These are phyloP conservation scores for Lepidocyrtinus sp. DNA, from an alignment of 2,888 invertebrate species.

Conservation along the genomic window DNA sequence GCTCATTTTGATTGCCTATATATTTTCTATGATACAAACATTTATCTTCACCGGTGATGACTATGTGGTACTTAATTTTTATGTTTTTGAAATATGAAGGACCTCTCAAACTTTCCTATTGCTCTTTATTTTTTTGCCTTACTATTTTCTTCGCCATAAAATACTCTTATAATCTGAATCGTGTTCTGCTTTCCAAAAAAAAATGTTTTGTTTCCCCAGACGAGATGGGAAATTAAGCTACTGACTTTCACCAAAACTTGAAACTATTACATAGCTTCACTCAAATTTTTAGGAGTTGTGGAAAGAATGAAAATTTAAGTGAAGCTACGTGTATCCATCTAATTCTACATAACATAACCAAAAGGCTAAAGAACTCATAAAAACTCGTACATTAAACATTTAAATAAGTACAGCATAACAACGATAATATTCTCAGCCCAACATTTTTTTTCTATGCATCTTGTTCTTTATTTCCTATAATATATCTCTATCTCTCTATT, in stretches of 20 bases:
- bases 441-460: slow-evolving; percentile 15
- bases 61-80: slow-evolving; percentile 61
- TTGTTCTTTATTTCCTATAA: slow-evolving; percentile 25
- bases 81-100: slow-evolving; percentile 71
- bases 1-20: slow-evolving; percentile 46
- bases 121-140: slow-evolving; percentile 70
- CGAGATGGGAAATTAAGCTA: too few species aligned
- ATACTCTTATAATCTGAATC: slow-evolving; percentile 33
- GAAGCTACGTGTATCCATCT: too few species aligned
- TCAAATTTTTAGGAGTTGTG: too few species aligned
- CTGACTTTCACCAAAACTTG: too few species aligned
- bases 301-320: too few species aligned
- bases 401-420: too few species aligned
- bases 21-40: slow-evolving; percentile 22
- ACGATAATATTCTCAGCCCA: too few species aligned
- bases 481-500: slow-evolving; percentile 16
- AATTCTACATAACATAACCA: too few species aligned
- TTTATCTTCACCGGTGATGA: slow-evolving; percentile 47
- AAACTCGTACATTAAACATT: too few species aligned
- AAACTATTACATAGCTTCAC: too few species aligned
- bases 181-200: not conserved
- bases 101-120: slow-evolving; percentile 74
- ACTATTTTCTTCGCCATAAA: slow-evolving; percentile 63
- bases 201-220: too few species aligned
- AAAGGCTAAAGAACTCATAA: too few species aligned